Evolutionary conservation across 2,797 vertebrate species (phyloP), one percentile per base, ranked within the genome.

Genomic region (Enteromius anoplus): DNA sequence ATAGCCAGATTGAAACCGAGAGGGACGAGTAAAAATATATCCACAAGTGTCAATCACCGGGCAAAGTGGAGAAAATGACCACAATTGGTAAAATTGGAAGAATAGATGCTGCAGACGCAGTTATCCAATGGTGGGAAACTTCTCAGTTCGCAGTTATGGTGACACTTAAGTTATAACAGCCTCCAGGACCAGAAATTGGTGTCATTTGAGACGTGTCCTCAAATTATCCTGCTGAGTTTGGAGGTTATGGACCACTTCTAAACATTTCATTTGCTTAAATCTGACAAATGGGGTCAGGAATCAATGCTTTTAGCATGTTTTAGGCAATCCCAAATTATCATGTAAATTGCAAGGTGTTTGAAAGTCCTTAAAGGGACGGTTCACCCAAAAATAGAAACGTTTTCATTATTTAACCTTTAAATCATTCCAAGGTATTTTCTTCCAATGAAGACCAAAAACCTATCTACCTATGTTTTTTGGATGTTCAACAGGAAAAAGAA

Each of bases 1-100:
- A 75, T 58, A 34, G 53, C 8, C 53, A 17, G 34, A 75, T 26
- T 3, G 21, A 75, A 55, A 75, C 21, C 21, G 11, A 80, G n/a
- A 23, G 51, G 34, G 19, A 32, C 10, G 26, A 58, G 64, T 60
- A 80, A 55, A 80, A 71, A 80, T 58, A 49, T 7, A 81, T 70
- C 79, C 40, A 62, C 68, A 81, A 70, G 53, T 58, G 23, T 45
- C 79, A 71, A 71, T 81, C 55, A 81, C n/a, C 40, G 26, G 51
- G 66, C 2, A 62, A 55, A 80, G 49, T 45, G 66, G 51, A 70
- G 66, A 47, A 80, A 72, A 80, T 58, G 68, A 69, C 68, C 53
- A 12, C 26, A 17, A 72, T 71, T 47, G 40, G 26, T 1, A 71
- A 72, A 81, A 72, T 62, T 37, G 53, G 34, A 60, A 15, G 40